phyloP scores from a whole-genome alignment of 2,797 vertebrate species.

The Siniperca obscura region DNA sequence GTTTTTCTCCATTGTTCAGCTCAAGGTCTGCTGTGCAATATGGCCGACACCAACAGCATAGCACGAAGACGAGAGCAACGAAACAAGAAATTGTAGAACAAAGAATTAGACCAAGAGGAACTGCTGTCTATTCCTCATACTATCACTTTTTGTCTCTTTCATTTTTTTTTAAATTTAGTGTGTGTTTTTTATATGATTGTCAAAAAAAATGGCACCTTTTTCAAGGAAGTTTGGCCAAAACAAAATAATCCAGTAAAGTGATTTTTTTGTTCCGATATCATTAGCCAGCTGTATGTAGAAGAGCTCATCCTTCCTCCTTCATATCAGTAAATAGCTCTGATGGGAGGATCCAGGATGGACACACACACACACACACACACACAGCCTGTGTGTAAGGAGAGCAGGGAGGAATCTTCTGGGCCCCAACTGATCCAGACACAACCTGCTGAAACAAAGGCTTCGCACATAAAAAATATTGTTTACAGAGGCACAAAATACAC shows the following conservation, averaged over 20 bases:
- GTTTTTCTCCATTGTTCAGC: background rate
- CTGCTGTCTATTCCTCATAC: background rate
- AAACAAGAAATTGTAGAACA: background rate
- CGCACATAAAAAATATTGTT: constrained; percentile 5
- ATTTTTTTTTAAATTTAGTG: background rate
- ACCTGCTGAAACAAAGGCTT: constrained; percentile 56
- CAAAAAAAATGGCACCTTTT: background rate
- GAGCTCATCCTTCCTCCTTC: constrained; percentile 36
- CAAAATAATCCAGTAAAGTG: background rate
- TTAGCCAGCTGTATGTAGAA: constrained; percentile 25
- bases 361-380: constrained; percentile 23
- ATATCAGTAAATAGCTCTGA: constrained; percentile 61
- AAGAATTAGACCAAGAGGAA: background rate
- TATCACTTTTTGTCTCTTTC: background rate
- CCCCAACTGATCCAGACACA: constrained; percentile 24
- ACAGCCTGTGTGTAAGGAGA: constrained; percentile 10
- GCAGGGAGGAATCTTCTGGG: constrained; percentile 46
- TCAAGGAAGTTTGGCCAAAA: background rate
- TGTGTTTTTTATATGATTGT: background rate
- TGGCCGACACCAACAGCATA: background rate
- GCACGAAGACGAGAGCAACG: background rate
- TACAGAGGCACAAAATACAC: constrained; percentile 13
- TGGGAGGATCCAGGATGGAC: constrained; percentile 39
- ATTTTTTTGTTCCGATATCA: constrained; percentile 19
- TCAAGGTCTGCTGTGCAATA: background rate